Evolutionary conservation across 2,113 vertebrate genomes (phyloP), one percentile per base, ranked within the genome.

Genomic region (Dunckerocampus dactyliophorus): DNA sequence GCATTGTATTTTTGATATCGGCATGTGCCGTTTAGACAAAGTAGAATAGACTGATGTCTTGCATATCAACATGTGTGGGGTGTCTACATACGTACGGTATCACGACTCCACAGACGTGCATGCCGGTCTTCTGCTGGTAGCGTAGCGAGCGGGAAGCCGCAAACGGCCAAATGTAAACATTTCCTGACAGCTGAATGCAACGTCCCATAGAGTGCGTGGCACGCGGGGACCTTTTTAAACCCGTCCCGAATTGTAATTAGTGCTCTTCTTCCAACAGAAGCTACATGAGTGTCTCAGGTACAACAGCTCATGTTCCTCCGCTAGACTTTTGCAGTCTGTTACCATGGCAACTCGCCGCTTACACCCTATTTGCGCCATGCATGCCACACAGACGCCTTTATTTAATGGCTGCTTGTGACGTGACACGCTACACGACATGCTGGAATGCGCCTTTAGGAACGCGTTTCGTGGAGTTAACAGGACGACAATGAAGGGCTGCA

Each of bases 1-100:
- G 62, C 71, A 65, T 59, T 81, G 76, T 82, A 84, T 86, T 88
- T 88, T 88, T 83, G 62, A 88, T 82, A 86, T 84, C 45, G 54
- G 74, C 78, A 78, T 75, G 76, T 71, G 64, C 67, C 49, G 62
- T 54, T 75, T 14, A 43, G 39, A 43, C 39, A 43, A 43, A 43
- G 39, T 42, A 14, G 39, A 43, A 13, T 28, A 28, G 24, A 28
- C 24, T 34, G 5, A 13, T 43, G 47, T 49, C 3, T 19, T 49
- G n/a, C 6, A 34, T 34, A 34, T 34, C 1, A 34, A 5, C 6
- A 3, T 49, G 47, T 48, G 47, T 11, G 8, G 8, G 7, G 19
- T 79, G 71, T n/a, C n/a, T 69, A 79, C 34, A 75, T 71, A 63
- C 48, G 62, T 57, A 46, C 16, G 67, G 72, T 71, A 64, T n/a